Evolutionary conservation across 2,888 invertebrate species (phyloP), one percentile per base, ranked within the genome.

Genomic region (Lasioglossum vierecki): DNA sequence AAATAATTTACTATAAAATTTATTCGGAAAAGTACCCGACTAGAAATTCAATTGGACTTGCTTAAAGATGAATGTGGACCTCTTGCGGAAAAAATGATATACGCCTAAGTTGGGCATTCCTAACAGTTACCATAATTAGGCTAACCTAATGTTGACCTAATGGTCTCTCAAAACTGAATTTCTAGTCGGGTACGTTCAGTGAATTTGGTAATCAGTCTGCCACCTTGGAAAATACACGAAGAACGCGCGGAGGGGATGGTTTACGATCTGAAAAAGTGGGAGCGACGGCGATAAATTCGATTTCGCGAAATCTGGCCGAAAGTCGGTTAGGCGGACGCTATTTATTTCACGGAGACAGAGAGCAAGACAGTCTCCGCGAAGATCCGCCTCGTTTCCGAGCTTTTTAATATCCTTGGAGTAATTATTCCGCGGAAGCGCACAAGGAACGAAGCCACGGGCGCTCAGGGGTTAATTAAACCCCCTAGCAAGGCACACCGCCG

Each of bases 401-500:
- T 91, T 91, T 89, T 89, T 92, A 88, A 91, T 91, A 88, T 85
- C 85, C 79, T 85, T 76, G 81, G 78, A 73, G 85, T 82, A 88
- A 92, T 91, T 91, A 89, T 90, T 89, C 77, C 77, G 71, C 81
- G 63, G 82, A 68, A 75, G 72, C 84, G 86, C 84, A 80, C 82
- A 77, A 84, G 83, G 73, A 88, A 89, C 88, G 87, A 83, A 82
- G 77, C 70, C 80, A 74, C 77, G 86, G 75, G 76, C 70, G 84
- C 76, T 78, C 76, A 76, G 72, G 79, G 85, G 87, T 91, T 92
- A 92, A 92, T 92, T 91, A 91, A 92, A 88, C 84, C 83, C 57
- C 41, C 9, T 70, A 78, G 80, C 60, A 68, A 53, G 75, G 87
- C 83, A 81, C 75, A 53, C 78, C n/a, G 41, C 13, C 70, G 41